phyloP scores from a whole-genome alignment of 64 coral and sea anemone genomes.

The Acropora yongei region DNA sequence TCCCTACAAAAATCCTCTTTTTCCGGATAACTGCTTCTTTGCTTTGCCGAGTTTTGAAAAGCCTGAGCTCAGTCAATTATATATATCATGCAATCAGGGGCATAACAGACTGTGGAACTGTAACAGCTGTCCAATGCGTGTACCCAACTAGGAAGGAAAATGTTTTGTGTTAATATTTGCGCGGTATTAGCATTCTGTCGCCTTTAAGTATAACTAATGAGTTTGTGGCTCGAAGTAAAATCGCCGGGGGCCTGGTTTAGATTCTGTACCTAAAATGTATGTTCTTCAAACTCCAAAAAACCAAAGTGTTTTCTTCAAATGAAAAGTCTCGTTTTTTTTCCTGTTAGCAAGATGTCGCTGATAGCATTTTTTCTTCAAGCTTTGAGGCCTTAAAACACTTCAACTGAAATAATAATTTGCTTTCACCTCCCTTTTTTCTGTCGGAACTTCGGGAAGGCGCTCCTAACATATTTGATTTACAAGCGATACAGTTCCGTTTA shows the following conservation, averaged over 20 bases:
- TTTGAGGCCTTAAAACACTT: too few species aligned
- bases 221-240: background rate
- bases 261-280: background rate
- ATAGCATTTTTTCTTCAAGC: too few species aligned
- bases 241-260: background rate
- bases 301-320: background rate
- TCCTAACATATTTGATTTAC: too few species aligned
- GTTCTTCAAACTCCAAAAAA: background rate
- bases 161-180: constrained; percentile 17
- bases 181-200: background rate
- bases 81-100: too few species aligned
- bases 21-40: too few species aligned
- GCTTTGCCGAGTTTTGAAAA: too few species aligned
- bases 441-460: too few species aligned
- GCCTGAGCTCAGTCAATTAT: too few species aligned
- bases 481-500: too few species aligned
- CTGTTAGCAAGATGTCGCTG: background rate
- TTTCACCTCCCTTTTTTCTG: too few species aligned
- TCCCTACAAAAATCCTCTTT: background rate
- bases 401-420: too few species aligned
- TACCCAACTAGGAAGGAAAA: background rate
- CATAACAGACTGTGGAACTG: background rate
- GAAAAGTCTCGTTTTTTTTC: background rate
- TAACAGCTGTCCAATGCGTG: background rate
- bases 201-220: background rate